Evolutionary conservation across 2,113 vertebrate genomes (phyloP).

Genomic region (Hemiscyllium ocellatum): DNA sequence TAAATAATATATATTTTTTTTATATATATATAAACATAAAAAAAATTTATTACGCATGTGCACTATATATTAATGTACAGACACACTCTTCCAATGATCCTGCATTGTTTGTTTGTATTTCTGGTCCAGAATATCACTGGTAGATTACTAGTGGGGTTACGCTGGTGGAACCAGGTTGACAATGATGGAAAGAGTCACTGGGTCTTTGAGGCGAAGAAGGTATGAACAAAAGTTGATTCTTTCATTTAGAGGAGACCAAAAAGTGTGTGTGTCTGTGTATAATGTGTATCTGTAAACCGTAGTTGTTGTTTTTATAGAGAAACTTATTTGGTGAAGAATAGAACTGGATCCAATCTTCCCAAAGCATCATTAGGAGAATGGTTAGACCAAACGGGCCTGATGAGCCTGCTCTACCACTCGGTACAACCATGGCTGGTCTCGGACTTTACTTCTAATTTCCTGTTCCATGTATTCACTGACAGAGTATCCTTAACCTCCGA

Average conservation of each 20-base stretch:
- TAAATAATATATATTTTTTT: too few species aligned
- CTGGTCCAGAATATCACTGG: constrained; percentile 78
- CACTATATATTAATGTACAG: neutral
- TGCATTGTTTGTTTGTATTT: neutral
- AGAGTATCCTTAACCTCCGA: neutral
- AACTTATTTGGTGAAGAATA: too few species aligned
- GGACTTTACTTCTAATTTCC: neutral
- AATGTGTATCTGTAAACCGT: neutral
- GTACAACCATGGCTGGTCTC: neutral
- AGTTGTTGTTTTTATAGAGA: neutral
- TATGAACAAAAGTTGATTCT: constrained; percentile 43
- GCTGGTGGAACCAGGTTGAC: constrained; percentile 98
- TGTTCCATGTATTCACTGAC: neutral
- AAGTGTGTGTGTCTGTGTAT: neutral
- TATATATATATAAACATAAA: too few species aligned
- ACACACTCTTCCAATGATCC: neutral
- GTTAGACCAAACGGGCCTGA: neutral
- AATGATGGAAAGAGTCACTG: constrained; percentile 87
- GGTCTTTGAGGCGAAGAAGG: constrained; percentile 91
- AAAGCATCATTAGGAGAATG: too few species aligned
- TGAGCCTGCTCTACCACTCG: neutral
- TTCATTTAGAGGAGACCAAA: neutral
- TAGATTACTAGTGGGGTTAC: constrained; percentile 81
- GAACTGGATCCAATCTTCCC: too few species aligned
- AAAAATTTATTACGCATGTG: neutral